phyloP scores from a whole-genome alignment of 2,888 invertebrate genomes.

The Blastobasis lacticolella region DNA sequence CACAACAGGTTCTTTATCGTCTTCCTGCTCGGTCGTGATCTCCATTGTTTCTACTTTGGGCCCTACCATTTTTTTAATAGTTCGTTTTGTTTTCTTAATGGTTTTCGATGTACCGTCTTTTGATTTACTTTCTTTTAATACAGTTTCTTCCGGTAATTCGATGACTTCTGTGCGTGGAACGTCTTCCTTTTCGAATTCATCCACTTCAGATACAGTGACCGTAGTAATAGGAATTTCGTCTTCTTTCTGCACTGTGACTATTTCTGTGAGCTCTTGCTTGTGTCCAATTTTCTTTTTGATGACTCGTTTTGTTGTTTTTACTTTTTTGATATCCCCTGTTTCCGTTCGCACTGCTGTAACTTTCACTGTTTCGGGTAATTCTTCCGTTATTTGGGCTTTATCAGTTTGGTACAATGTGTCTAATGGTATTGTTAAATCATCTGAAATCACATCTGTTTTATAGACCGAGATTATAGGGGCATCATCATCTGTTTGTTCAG shows the following conservation, averaged over 20 bases:
- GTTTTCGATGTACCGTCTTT: conserved; percentile 16
- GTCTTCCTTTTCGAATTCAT: conserved; percentile 23
- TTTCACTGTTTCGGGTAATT: conserved; percentile 30
- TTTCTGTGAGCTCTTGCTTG: conserved; percentile 17
- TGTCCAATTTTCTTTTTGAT: conserved; percentile 18
- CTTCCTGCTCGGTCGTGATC: conserved; percentile 44
- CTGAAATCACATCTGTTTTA: conserved; percentile 32
- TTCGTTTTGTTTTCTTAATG: conserved; percentile 20
- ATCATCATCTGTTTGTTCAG: conserved; percentile 31
- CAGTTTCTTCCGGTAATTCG: conserved; percentile 35
- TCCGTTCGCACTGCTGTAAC: conserved; percentile 23
- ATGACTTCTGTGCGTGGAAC: conserved; percentile 20
- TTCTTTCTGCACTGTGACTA: conserved; percentile 38
- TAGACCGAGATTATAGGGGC: conserved; percentile 15
- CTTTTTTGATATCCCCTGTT: conserved; percentile 23
- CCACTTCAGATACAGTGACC: conserved; percentile 35
- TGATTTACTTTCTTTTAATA: conserved; percentile 4
- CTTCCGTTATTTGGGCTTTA: conserved; percentile 12
- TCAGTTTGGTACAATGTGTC: conserved; percentile 18
- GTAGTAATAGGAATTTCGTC: conserved; percentile 46
- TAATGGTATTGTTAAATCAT: conserved; percentile 14
- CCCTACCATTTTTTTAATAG: conserved; percentile 51
- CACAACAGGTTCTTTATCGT: conserved; percentile 15
- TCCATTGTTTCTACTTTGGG: conserved; percentile 52
- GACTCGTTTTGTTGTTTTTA: conserved; percentile 25